A percentile compares a stretch with the other conserved stretches of the same genome.
Evolutionary conservation across 1,140 invertebrate species (phyloP).

Genomic region (Drosophila neocordata): DNA sequence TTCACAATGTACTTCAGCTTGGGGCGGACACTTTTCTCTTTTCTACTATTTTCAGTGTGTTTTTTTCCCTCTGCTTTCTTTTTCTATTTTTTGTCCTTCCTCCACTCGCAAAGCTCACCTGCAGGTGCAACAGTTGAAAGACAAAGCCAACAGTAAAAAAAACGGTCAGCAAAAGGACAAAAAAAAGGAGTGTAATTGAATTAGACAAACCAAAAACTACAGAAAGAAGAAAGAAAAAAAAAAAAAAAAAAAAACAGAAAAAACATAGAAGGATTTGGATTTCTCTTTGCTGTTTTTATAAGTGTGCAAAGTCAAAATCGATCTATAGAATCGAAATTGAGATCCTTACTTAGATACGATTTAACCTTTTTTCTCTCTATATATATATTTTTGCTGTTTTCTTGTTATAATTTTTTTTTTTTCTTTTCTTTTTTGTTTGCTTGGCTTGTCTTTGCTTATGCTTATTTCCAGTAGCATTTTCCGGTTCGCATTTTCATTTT

Average conservation of each 20-base stretch:
- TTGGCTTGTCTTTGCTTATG: slow-evolving; percentile 4
- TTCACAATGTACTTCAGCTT: slow-evolving; percentile 14
- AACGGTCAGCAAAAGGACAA: not conserved
- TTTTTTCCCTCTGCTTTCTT: not conserved
- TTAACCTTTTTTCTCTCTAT: not conserved
- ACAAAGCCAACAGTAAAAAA: not conserved
- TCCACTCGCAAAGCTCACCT: slow-evolving; percentile 1
- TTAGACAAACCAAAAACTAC: slow-evolving; percentile 17
- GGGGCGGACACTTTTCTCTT: not conserved
- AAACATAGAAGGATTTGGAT: slow-evolving; percentile 4
- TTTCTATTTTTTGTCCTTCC: not conserved
- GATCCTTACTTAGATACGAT: slow-evolving; percentile 4
- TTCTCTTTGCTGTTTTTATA: not conserved
- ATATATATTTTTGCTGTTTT: not conserved
- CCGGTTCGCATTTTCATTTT: slow-evolving; percentile 8
- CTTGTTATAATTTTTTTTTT: not conserved
- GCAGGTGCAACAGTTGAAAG: slow-evolving; percentile 24
- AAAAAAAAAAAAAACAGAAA: too few relatives aligned
- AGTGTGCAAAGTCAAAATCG: slow-evolving; percentile 4
- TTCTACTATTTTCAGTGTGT: not conserved
- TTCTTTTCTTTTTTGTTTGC: not conserved
- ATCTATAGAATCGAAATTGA: slow-evolving; percentile 8
- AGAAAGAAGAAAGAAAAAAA: not conserved
- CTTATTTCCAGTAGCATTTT: slow-evolving; percentile 7
- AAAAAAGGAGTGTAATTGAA: slow-evolving; percentile 18